Conservation (phyloP, 1,140 invertebrate genomes). For the Zaprionus taronus region DNA sequence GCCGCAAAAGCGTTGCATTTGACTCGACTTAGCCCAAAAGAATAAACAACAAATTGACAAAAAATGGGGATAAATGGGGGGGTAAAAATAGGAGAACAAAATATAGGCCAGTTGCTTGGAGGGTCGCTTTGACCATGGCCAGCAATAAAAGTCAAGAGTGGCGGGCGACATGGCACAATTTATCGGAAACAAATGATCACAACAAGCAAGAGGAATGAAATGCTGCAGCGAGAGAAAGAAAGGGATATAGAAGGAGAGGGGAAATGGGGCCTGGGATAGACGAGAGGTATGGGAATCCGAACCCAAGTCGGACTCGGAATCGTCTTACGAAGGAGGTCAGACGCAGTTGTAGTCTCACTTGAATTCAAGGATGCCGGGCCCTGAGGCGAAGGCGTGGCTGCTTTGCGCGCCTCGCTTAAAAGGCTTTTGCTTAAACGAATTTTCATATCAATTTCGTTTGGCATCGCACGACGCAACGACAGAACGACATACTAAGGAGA, state of each 20-base stretch:
- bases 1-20: constrained; percentile 45
- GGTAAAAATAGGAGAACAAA: constrained; percentile 8
- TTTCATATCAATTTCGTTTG: constrained; percentile 73
- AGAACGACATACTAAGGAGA: background rate
- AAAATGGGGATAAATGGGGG: constrained; percentile 14
- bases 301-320: constrained; percentile 8
- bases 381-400: constrained; percentile 55
- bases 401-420: constrained; percentile 40
- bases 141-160: constrained; percentile 80
- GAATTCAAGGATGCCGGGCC: constrained; percentile 38
- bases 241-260: constrained; percentile 12
- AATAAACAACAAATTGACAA: constrained; percentile 3
- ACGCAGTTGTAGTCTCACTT: constrained; percentile 16
- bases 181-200: constrained; percentile 80
- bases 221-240: no score
- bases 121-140: constrained; percentile 53
- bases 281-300: constrained; percentile 6
- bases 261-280: constrained; percentile 3
- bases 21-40: constrained; percentile 1
- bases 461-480: constrained; percentile 7
- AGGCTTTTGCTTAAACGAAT: constrained; percentile 70
- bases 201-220: constrained; percentile 47
- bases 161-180: constrained; percentile 74
- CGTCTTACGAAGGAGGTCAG: constrained; percentile 36
- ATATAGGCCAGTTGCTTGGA: constrained; percentile 49